Percentiles rank a stretch among this genome's conserved stretches.
Conservation (phyloP, 2,888 invertebrate genomes). For the Perdita meconis region DNA sequence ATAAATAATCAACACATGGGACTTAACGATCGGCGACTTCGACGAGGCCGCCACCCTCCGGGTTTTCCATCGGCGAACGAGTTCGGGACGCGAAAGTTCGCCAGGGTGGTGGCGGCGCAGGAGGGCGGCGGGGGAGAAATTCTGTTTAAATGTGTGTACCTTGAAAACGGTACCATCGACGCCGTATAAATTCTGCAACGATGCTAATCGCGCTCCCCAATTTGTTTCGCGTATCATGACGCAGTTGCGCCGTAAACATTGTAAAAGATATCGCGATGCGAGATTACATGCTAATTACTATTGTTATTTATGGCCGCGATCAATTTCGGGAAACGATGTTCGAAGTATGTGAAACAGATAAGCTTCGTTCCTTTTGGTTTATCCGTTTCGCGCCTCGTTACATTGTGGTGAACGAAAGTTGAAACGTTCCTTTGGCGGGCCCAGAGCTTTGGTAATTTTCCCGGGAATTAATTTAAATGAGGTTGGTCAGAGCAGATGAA, state of each 20-base stretch:
- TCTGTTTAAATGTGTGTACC: not conserved
- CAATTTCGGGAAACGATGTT: not conserved
- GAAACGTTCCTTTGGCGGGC: no score
- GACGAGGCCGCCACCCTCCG: not conserved
- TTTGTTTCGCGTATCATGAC: slow-evolving; percentile 14
- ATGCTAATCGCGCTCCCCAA: slow-evolving; percentile 20
- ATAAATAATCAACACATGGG: slow-evolving; percentile 55
- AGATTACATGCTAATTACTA: slow-evolving; percentile 34
- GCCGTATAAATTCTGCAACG: slow-evolving; percentile 11
- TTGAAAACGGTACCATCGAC: slow-evolving; percentile 9
- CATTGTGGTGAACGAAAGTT: no score
- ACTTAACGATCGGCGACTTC: slow-evolving; percentile 31
- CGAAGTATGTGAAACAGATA: not conserved
- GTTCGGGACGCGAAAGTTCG: slow-evolving; percentile 7
- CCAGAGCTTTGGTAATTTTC: no score
- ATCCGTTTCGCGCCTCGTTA: not conserved
- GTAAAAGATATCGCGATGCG: slow-evolving; percentile 6
- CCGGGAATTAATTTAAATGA: no score
- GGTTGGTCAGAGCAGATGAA: no score
- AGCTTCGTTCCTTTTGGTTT: not conserved
- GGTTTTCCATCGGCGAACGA: not conserved
- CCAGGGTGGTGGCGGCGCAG: no score
- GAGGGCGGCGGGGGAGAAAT: not conserved
- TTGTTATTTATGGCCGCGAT: not conserved
- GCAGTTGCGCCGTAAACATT: slow-evolving; percentile 3